Base-by-base conservation (phyloP, 2,888 invertebrate genomes). In the Clusia tigrina region DNA sequence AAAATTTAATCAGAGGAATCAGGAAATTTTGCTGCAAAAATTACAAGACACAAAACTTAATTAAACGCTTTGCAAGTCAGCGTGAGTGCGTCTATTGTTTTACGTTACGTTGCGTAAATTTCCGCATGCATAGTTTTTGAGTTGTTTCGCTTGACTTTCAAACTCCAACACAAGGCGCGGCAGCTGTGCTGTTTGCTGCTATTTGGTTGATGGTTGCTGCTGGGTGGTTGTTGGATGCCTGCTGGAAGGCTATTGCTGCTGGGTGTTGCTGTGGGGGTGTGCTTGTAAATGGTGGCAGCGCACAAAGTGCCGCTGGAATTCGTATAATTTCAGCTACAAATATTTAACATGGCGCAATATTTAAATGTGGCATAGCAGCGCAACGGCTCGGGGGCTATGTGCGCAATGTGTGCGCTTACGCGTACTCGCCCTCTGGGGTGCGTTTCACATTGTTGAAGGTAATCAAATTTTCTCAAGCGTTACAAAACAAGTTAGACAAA, bases 381-480 rank as follows among this genome's bases (percentile, higher is more conserved):
- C 24, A 24, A 9, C n/a, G 46, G 22, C n/a, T 57, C 24, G 37
- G 18, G 22, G 46, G 18, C 25, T 22, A 17, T 20, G 37, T 12
- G 32, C 17, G 26, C 18, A 18, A 3, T n/a, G 12, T n/a, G 9
- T 17, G 42, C 42, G 42, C n/a, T 42, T 3, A 10, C 17, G 48
- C 25, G 15, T 22, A 15, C 22, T 18, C 48, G 2, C n/a, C 46
- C 51, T 24, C 26, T 46, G 18, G 22, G 20, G 20, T 17, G 22
- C 42, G 26, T 62, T 62, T 5, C 52, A 58, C 59, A 53, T 57
- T 62, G 62, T 57, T 60, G 37, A 60, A 62, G 65, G 63, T 65
- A 65, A 67, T 66, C 62, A 65, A 67, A 67, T 64, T 63, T 66
- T 37, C 54, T 67, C 60, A 59, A 58, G 67, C 64, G 54, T 64